Conservation (phyloP, 2,113 vertebrate species). For the Tympanuchus pallidicinctus region DNA sequence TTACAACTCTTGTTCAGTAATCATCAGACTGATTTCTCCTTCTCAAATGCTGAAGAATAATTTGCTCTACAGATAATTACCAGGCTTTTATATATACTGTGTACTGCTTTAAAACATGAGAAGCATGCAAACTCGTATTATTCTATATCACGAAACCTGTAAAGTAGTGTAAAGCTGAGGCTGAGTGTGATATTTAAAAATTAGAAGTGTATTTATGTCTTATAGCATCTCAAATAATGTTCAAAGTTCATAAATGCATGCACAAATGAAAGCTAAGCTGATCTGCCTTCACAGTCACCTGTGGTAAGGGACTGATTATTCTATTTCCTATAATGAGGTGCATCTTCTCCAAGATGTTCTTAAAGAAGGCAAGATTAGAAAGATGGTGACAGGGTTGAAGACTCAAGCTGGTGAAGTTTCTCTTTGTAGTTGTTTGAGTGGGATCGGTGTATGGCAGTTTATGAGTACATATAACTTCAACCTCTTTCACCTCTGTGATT, state of each 20-base stretch:
- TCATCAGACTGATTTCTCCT: background rate
- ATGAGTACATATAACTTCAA: background rate
- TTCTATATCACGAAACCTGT: background rate
- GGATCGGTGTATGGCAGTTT: background rate
- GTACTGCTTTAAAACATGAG: background rate
- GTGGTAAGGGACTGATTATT: background rate
- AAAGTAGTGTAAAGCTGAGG: background rate
- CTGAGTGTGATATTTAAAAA: background rate
- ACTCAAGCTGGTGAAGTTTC: background rate
- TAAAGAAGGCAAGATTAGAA: background rate
- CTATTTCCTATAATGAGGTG: background rate
- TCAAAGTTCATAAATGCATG: background rate
- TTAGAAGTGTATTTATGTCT: background rate
- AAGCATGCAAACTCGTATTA: background rate
- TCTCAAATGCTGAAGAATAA: constrained; percentile 3
- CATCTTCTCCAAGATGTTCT: background rate
- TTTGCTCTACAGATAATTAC: background rate
- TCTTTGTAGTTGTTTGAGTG: background rate
- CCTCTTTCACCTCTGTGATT: background rate
- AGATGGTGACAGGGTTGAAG: background rate
- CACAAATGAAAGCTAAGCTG: background rate
- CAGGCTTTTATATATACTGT: background rate
- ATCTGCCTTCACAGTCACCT: background rate
- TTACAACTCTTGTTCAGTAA: background rate
- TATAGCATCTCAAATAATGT: background rate